phyloP scores from a whole-genome alignment of 2,888 invertebrate genomes.

The Lycophotia porphyrea region DNA sequence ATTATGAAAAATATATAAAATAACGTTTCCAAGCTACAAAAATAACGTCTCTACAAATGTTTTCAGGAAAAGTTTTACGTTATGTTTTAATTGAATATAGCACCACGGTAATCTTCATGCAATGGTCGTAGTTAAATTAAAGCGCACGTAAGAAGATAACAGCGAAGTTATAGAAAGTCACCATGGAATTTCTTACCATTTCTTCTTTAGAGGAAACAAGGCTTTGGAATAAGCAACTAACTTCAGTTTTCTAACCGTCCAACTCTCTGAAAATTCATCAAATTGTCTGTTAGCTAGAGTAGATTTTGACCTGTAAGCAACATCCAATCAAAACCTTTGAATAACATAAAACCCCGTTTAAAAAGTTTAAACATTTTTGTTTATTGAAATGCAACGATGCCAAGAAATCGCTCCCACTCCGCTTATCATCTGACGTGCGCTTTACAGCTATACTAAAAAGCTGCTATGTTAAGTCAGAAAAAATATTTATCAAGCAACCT shows the following conservation, averaged over 20 bases:
- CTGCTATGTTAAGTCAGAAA: slow-evolving; percentile 2
- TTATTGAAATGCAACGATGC: neutral
- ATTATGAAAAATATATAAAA: slow-evolving; percentile 17
- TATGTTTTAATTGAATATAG: slow-evolving; percentile 29
- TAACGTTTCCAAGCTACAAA: neutral
- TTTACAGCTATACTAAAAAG: slow-evolving; percentile 8
- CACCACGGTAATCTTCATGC: slow-evolving; percentile 22
- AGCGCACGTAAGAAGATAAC: neutral
- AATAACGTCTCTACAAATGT: neutral
- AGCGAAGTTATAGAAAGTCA: neutral
- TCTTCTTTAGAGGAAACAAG: neutral
- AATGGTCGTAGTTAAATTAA: slow-evolving; percentile 27
- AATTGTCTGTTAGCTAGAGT: neutral
- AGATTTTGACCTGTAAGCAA: neutral
- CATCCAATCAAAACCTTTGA: neutral
- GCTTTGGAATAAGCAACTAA: neutral
- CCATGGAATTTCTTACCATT: neutral
- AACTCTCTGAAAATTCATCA: neutral
- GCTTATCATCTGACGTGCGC: slow-evolving; percentile 15
- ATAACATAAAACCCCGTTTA: neutral
- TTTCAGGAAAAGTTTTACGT: neutral
- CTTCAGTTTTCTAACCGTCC: neutral
- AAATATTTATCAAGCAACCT: neutral
- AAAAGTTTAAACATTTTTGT: neutral
- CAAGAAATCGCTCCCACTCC: slow-evolving; percentile 4